phyloP scores from a whole-genome alignment of 2,888 invertebrate genomes.

The Carterocephalus palaemon region DNA sequence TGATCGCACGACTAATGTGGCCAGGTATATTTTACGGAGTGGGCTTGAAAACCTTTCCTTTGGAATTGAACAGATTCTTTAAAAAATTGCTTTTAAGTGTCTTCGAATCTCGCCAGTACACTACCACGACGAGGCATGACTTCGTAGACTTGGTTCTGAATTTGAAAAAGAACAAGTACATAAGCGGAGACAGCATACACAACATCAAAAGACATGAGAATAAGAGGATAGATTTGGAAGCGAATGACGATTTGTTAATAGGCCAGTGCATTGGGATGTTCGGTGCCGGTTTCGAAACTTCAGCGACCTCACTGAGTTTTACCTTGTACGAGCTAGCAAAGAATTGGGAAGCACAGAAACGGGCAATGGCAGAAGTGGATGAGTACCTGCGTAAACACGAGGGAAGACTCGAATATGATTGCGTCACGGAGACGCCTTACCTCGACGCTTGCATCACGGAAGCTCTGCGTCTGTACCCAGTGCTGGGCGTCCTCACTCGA shows the following conservation, averaged over 20 bases:
- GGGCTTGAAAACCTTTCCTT: conserved; percentile 38
- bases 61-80: conserved; percentile 41
- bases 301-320: conserved; percentile 40
- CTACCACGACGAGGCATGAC: conserved; percentile 43
- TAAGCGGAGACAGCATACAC: conserved; percentile 46
- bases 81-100: conserved; percentile 37
- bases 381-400: conserved; percentile 36
- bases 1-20: conserved; percentile 41
- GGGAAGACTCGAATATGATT: conserved; percentile 40
- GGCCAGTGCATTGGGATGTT: conserved; percentile 74
- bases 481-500: conserved; percentile 39
- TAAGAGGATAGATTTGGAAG: conserved; percentile 39
- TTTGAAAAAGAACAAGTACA: conserved; percentile 37
- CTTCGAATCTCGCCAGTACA: conserved; percentile 40
- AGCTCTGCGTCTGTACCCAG: conserved; percentile 45
- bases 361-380: conserved; percentile 42
- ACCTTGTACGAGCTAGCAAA: conserved; percentile 48
- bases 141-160: conserved; percentile 46
- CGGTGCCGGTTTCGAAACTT: conserved; percentile 51
- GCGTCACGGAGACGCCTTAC: conserved; percentile 44
- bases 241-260: conserved; percentile 55
- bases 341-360: conserved; percentile 34
- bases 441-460: conserved; percentile 49
- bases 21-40: conserved; percentile 47
- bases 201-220: conserved; percentile 24